These are phyloP conservation scores for Ageneiosus marmoratus DNA, from an alignment of 2,113 vertebrate genomes.

Conservation along the genomic window DNA sequence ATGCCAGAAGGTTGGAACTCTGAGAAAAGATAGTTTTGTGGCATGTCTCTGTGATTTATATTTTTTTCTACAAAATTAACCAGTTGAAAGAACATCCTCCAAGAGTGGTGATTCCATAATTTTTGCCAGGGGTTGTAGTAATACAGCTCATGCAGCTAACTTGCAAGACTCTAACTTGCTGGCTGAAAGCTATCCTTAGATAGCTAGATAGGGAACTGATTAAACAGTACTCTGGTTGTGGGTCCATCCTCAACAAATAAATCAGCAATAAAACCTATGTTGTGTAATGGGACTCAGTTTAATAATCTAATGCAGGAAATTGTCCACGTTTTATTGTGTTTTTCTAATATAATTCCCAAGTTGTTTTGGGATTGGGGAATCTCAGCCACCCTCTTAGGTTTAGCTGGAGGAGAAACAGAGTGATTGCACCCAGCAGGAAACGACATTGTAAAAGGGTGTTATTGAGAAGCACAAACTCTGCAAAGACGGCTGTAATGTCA, in stretches of 20 bases:
- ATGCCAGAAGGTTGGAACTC: no score
- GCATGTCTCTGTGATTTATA: no score
- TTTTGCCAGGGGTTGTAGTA: no score
- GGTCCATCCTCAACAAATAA: neutral
- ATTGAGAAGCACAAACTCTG: conserved; percentile 42
- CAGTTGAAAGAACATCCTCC: no score
- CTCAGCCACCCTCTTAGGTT: conserved; percentile 1
- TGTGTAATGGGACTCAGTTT: neutral
- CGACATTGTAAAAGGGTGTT: conserved; percentile 47
- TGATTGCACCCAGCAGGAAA: conserved; percentile 45
- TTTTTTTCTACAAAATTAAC: no score
- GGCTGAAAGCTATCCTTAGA: neutral
- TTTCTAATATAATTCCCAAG: neutral
- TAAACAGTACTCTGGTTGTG: neutral
- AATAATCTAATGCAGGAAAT: neutral
- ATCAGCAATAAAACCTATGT: neutral
- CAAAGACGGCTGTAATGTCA: conserved; percentile 51
- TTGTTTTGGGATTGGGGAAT: neutral
- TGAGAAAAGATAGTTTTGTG: no score
- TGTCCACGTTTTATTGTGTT: neutral
- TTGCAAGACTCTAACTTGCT: neutral
- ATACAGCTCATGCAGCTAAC: neutral
- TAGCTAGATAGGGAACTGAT: neutral
- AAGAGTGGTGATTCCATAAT: no score
- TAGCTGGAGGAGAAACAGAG: conserved; percentile 11